Percentiles rank a stretch among this genome's conserved stretches.
phyloP scores from a whole-genome alignment of 2,113 vertebrate species.

The Smithornis capensis region DNA sequence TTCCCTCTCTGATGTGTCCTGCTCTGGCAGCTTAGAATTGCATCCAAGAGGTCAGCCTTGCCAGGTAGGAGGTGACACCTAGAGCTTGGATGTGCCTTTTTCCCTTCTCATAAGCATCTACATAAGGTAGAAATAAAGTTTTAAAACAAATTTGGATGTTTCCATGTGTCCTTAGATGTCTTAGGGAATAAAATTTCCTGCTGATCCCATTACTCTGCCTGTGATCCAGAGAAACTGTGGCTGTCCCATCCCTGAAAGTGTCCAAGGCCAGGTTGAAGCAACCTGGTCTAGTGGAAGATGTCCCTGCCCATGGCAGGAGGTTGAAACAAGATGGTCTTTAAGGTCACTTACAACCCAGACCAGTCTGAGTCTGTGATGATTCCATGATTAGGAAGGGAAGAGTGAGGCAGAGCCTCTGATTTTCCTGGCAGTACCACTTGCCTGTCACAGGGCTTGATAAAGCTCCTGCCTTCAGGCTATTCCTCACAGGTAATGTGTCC shows the following conservation, averaged over 20 bases:
- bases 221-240: not conserved
- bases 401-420: not conserved
- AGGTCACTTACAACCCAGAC: not conserved
- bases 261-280: not conserved
- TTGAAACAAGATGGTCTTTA: not conserved
- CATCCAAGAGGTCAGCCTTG: not conserved
- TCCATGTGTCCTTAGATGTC: not conserved
- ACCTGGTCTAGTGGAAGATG: not conserved
- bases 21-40: not conserved
- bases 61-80: rapidly evolving
- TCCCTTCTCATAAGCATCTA: not conserved
- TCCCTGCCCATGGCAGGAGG: not conserved
- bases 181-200: not conserved
- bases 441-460: not conserved
- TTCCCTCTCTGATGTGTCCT: not conserved
- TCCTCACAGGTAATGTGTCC: not conserved
- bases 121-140: not conserved
- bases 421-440: not conserved
- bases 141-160: not conserved
- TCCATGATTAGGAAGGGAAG: not conserved
- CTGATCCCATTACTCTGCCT: not conserved
- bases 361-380: not conserved
- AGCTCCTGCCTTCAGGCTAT: not conserved
- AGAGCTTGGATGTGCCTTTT: not conserved
- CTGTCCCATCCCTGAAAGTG: not conserved